A percentile compares a stretch with the other conserved stretches of the same genome.
These are phyloP conservation scores for Seriola dumerili DNA, from an alignment of 2,113 vertebrate species.

Conservation along the genomic window DNA sequence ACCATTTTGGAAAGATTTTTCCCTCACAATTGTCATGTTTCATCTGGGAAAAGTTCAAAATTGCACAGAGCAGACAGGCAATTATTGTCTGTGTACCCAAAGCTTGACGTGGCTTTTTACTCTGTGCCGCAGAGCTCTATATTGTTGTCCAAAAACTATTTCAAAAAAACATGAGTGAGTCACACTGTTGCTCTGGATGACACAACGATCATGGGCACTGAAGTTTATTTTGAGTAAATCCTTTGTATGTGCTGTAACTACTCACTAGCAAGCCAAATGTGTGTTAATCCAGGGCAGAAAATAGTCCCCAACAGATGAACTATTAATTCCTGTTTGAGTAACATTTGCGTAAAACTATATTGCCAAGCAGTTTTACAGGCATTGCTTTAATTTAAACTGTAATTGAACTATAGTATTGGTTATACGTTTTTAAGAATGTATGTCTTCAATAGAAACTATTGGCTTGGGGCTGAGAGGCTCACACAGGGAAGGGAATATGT, in stretches of 20 bases:
- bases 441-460: background rate
- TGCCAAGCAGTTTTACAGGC: background rate
- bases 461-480: background rate
- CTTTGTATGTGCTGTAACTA: background rate
- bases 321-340: background rate
- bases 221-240: background rate
- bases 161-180: background rate
- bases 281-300: background rate
- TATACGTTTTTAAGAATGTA: background rate
- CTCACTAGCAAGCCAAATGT: background rate
- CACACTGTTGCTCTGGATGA: background rate
- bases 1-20: slow-evolving; percentile 11
- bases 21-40: background rate
- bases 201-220: background rate
- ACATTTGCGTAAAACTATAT: background rate
- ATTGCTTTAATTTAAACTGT: too few species aligned
- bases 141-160: background rate
- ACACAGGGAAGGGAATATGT: background rate
- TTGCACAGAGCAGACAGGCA: background rate
- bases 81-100: background rate
- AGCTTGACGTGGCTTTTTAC: background rate
- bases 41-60: background rate
- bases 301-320: background rate
- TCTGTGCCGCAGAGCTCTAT: background rate
- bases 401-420: background rate